Conservation (phyloP, 2,113 vertebrate species). For the Hippocampus mohnikei region DNA sequence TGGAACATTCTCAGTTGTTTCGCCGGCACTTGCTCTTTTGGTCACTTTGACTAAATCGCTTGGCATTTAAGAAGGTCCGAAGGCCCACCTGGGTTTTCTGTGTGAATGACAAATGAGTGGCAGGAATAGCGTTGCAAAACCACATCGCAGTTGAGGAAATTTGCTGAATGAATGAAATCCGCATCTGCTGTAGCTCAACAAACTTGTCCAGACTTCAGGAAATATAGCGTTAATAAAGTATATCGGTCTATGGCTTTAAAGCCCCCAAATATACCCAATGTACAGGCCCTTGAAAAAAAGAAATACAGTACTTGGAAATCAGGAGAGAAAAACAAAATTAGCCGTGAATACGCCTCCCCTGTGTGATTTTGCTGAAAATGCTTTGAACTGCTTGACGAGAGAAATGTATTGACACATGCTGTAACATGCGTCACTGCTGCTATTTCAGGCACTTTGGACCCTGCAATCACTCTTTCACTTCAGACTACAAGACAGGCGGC, state of each 20-base stretch:
- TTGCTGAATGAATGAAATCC: too few relatives aligned
- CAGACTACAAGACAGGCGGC: constrained; percentile 52
- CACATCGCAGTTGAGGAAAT: too few relatives aligned
- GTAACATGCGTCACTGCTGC: constrained; percentile 57
- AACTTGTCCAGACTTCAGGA: neutral
- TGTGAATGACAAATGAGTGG: constrained; percentile 31
- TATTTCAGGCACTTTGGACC: constrained; percentile 58
- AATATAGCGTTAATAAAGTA: too few relatives aligned
- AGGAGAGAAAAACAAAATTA: constrained; percentile 2
- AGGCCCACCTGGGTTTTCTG: constrained; percentile 47
- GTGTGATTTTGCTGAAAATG: constrained; percentile 49
- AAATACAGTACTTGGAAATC: constrained; percentile 5
- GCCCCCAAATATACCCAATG: neutral
- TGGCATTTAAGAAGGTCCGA: constrained; percentile 42
- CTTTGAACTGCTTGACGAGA: constrained; percentile 43
- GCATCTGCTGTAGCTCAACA: too few relatives aligned
- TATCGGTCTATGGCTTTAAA: neutral
- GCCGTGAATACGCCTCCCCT: neutral
- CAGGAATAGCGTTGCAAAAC: constrained; percentile 14
- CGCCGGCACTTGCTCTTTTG: constrained; percentile 15
- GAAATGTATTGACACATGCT: constrained; percentile 55
- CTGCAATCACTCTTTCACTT: constrained; percentile 49
- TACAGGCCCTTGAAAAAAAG: neutral
- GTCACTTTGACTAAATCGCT: constrained; percentile 51
- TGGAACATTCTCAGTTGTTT: constrained; percentile 22